These are phyloP conservation scores for Drosophila ezoana DNA, from an alignment of 2,888 invertebrate genomes.

Conservation along the genomic window DNA sequence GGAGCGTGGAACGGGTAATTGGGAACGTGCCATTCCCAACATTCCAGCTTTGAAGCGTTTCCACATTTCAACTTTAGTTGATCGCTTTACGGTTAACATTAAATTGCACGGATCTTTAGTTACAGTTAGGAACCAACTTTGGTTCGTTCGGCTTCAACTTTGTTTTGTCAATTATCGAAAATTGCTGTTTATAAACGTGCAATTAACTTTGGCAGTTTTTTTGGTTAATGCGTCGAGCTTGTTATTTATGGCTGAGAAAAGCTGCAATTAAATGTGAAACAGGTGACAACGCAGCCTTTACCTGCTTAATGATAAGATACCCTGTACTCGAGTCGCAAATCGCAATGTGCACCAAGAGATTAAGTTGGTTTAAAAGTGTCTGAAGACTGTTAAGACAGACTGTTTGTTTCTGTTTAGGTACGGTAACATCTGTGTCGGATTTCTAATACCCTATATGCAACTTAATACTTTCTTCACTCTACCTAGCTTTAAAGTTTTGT, in stretches of 20 bases:
- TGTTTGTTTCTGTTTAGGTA: too few species aligned
- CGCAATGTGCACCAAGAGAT: too few species aligned
- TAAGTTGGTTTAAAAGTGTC: too few species aligned
- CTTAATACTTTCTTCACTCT: too few species aligned
- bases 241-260: not conserved
- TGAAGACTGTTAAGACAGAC: too few species aligned
- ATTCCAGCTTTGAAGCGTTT: slow-evolving; percentile 16
- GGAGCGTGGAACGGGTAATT: not conserved
- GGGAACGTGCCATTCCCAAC: slow-evolving; percentile 47
- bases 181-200: slow-evolving; percentile 7
- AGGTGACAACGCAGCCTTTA: not conserved
- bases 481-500: too few species aligned
- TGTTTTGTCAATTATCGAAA: not conserved
- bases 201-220: not conserved
- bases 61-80: not conserved
- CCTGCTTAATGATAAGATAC: not conserved
- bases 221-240: not conserved
- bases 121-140: slow-evolving; percentile 13
- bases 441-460: too few species aligned
- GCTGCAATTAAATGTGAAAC: slow-evolving; percentile 9
- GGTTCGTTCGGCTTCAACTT: not conserved
- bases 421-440: too few species aligned
- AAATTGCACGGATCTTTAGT: slow-evolving; percentile 9
- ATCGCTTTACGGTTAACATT: slow-evolving; percentile 5
- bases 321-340: not conserved